These are phyloP conservation scores for Delphinapterus leucas DNA, from an alignment of 2,113 vertebrate genomes.

Conservation along the genomic window DNA sequence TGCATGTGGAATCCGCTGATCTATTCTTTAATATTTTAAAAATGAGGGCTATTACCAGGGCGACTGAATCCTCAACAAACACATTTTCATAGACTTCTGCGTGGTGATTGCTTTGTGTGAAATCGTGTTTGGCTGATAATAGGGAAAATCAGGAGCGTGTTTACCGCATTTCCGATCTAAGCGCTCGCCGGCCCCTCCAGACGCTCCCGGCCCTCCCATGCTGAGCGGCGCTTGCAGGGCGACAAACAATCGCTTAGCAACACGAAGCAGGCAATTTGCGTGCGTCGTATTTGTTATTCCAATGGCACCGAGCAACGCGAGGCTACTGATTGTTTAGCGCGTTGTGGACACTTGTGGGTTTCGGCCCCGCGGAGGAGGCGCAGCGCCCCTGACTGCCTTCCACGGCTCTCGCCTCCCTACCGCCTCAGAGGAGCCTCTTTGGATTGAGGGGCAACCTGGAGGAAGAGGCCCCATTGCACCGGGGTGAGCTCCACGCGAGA, in stretches of 20 bases:
- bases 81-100: constrained; percentile 77
- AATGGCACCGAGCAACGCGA: constrained; percentile 64
- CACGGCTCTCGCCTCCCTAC: neutral
- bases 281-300: constrained; percentile 82
- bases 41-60: constrained; percentile 64
- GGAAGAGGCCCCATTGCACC: neutral
- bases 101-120: constrained; percentile 82
- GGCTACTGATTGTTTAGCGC: constrained; percentile 73
- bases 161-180: constrained; percentile 73
- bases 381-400: neutral
- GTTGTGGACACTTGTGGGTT: constrained; percentile 59
- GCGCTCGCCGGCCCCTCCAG: constrained; percentile 59
- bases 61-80: constrained; percentile 56
- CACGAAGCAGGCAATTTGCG: constrained; percentile 81
- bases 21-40: constrained; percentile 71
- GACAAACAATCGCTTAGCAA: constrained; percentile 85
- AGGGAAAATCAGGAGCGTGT: constrained; percentile 81
- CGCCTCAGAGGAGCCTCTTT: neutral
- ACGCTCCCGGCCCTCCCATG: constrained; percentile 72
- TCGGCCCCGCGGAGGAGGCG: neutral
- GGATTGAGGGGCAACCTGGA: neutral
- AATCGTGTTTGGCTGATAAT: constrained; percentile 85
- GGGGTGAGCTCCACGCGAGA: neutral
- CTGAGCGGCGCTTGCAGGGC: constrained; percentile 75
- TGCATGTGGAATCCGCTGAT: constrained; percentile 33